Base-by-base conservation (phyloP, 2,888 invertebrate genomes). In the Lydus trimaculatus region DNA sequence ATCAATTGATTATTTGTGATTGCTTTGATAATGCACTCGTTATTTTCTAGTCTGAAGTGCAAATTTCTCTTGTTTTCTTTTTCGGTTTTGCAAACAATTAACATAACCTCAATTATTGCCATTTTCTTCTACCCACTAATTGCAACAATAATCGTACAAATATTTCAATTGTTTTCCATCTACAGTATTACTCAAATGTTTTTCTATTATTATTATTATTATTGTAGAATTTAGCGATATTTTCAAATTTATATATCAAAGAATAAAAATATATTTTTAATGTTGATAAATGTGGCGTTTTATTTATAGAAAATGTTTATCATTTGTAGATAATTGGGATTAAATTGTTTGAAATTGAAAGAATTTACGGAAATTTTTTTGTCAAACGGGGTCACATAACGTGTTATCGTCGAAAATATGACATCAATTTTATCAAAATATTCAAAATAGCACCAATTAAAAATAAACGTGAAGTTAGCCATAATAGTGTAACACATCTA, bases 41-140 rank as follows among this genome's bases (percentile, higher is more conserved):
- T 68, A 58, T 68, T 68, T 66, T 68, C 68, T 65, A 65, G 69
- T 65, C 65, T 62, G 63, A 23, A 63, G 69, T 69, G 69, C 65
- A 59, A 62, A 63, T 43, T 58, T 39, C 58, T 39, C 58, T 36
- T 56, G 9, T 48, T 48, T 23, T 23, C 7, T 9, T 17, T n/a
- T 39, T 39, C 11, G 9, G 48, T 5, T 48, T 17, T 20, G n/a
- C 20, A 20, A 20, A 48, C n/a, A n/a, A n/a, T n/a, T n/a, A n/a
- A 43, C 20, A 9, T 48, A 48, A 48, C 48, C 20, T 56, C 56
- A 56, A 23, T 25, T 25, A 7, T 56, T 56, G 56, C 25, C 56
- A 56, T 56, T 56, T 23, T 52, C 39, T 6, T 17, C n/a, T 43
- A 17, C 20, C 8, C 1, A 1, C 8, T 52, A 23, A 52, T 52